Evolutionary conservation across 2,888 invertebrate genomes (phyloP).

Genomic region (Drosophila antonietae): DNA sequence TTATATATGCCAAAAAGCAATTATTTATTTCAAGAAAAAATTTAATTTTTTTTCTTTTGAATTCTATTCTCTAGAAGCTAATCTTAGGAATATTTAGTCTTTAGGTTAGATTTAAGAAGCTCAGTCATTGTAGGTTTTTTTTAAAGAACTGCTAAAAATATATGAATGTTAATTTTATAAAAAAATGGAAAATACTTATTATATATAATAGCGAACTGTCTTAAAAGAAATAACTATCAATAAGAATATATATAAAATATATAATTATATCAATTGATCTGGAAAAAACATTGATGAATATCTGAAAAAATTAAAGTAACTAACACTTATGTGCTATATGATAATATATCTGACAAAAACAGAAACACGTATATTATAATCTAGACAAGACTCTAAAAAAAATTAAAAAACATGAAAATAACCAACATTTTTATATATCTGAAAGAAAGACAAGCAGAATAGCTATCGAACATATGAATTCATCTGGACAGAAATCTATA

Average conservation of each 20-base stretch:
- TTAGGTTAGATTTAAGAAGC: slow-evolving; percentile 5
- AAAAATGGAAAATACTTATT: no score
- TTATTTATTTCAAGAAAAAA: neutral
- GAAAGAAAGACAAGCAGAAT: no score
- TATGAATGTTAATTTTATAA: neutral
- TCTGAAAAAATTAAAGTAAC: neutral
- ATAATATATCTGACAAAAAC: neutral
- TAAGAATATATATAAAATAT: no score
- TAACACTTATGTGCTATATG: neutral
- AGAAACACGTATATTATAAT: neutral
- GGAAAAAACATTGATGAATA: neutral
- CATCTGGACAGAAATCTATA: neutral
- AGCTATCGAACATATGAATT: no score
- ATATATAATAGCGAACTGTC: no score
- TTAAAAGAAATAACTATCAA: no score
- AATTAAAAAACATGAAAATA: no score
- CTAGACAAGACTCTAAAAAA: no score
- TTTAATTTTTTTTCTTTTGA: neutral
- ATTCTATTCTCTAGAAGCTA: neutral
- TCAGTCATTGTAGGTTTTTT: neutral
- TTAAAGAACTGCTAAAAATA: neutral
- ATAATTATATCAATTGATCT: neutral
- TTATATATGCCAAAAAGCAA: neutral
- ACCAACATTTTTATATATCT: no score
- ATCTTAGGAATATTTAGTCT: slow-evolving; percentile 9